phyloP scores from a whole-genome alignment of 2,113 vertebrate species.

The Equus przewalskii region DNA sequence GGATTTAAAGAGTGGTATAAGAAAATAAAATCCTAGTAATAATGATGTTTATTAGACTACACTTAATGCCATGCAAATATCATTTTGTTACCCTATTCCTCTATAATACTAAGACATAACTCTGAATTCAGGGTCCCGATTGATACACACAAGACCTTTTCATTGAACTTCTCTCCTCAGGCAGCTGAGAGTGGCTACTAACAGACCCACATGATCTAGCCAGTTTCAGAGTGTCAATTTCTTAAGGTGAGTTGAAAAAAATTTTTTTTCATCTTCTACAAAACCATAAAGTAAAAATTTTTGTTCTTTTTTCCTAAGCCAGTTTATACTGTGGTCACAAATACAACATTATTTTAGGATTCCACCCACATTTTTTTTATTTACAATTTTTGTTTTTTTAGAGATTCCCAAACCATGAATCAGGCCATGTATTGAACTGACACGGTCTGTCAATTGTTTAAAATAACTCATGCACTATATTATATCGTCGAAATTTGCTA shows the following conservation, averaged over 20 bases:
- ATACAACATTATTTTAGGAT: conserved; percentile 60
- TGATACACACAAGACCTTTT: neutral
- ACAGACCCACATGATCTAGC: neutral
- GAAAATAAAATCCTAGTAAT: neutral
- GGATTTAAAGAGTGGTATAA: neutral
- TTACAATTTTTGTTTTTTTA: conserved; percentile 33
- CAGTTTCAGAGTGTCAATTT: neutral
- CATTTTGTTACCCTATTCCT: neutral
- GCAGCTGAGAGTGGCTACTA: neutral
- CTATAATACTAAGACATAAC: accelerated
- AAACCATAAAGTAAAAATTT: conserved; percentile 57
- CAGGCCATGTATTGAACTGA: neutral
- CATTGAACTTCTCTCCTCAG: neutral
- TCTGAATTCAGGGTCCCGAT: neutral
- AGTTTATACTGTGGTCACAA: conserved; percentile 35
- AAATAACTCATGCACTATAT: neutral
- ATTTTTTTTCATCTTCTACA: neutral
- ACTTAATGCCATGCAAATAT: neutral
- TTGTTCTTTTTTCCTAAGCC: neutral
- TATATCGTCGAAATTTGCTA: neutral
- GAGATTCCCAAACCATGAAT: neutral
- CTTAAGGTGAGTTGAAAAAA: neutral
- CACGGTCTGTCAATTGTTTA: neutral
- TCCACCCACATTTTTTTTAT: conserved; percentile 26
- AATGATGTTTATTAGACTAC: neutral